A percentile compares a stretch with the other conserved stretches of the same genome.
phyloP scores from a whole-genome alignment of 2,888 invertebrate genomes.

The Endomychus coccineus region DNA sequence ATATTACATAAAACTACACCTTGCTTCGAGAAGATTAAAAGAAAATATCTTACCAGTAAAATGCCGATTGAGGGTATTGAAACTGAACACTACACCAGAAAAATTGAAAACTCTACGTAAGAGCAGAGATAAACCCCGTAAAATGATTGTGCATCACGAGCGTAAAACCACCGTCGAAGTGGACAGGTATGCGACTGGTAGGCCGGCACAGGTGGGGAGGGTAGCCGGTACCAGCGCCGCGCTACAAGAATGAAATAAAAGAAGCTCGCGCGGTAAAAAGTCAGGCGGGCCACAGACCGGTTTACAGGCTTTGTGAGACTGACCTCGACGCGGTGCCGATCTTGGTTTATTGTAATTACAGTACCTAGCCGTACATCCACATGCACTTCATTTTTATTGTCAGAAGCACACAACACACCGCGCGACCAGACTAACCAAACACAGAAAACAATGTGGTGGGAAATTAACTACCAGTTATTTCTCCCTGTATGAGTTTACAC shows the following conservation, averaged over 20 bases:
- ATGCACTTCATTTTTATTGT: slow-evolving; percentile 31
- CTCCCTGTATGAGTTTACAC: no score
- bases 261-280: slow-evolving; percentile 13
- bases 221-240: no score
- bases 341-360: slow-evolving; percentile 34
- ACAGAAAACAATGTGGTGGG: slow-evolving; percentile 8
- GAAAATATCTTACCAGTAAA: no score
- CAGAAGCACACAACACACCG: slow-evolving; percentile 20
- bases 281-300: slow-evolving; percentile 13
- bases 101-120: no score
- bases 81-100: no score
- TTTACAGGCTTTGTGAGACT: slow-evolving; percentile 15
- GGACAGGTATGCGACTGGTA: slow-evolving; percentile 15
- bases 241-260: slow-evolving; percentile 16
- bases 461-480: slow-evolving; percentile 4
- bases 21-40: no score
- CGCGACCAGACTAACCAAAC: slow-evolving; percentile 7
- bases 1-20: no score
- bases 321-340: slow-evolving; percentile 27
- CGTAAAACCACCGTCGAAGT: slow-evolving; percentile 13
- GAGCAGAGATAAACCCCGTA: no score
- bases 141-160: slow-evolving; percentile 11
- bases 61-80: no score
- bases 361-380: slow-evolving; percentile 30
- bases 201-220: slow-evolving; percentile 13